Base-by-base conservation (phyloP, 1,140 invertebrate species). In the Carcinoscorpius rotundicauda region DNA sequence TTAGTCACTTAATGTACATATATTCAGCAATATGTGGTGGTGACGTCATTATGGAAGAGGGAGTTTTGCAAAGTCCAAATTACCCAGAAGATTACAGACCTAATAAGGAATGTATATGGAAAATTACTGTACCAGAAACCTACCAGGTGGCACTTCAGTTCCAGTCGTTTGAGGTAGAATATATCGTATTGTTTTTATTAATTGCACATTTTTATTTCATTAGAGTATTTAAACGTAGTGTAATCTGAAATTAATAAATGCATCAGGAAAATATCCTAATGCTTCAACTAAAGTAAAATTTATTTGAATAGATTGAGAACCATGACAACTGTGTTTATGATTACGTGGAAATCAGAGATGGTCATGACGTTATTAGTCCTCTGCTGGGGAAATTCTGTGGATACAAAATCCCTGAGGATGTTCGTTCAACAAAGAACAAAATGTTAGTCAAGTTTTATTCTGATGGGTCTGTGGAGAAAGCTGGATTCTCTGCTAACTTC, bases 241-340 rank as follows among this genome's bases (percentile, higher is more conserved):
- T 29, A 29, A 29, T 29, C 29, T 29, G 29, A 29, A 29, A 29
- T 29, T 29, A 2, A 29, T 29, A 29, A 29, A 29, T 29, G 29
- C 29, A 29, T 29, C 29, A 29, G 29, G 29, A 1, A 29, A 29
- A 1, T 29, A 29, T 29, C 29, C 29, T 29, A 29, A 29, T 29
- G n/a, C 53, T 8, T n/a, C 6, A 55, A 55, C 3, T 55, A 8
- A 55, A 3, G 6, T n/a, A 55, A 55, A 55, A 55, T 55, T 55
- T 55, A 55, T 8, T 55, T 55, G 53, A 55, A 1, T 53, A 69
- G 68, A 90, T 99, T 68, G 97, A 99, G 78, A 97, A 96, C 75
- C 94, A 98, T 74, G 95, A 98, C 75, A 94, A 89, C 72, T 99
- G 97, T 76, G 89, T 95, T 3, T 98, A 98, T 75, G 96, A 98